A percentile compares a stretch with the other conserved stretches of the same genome.
Evolutionary conservation across 2,888 invertebrate genomes (phyloP).

Genomic region (Ennomos quercinarius): DNA sequence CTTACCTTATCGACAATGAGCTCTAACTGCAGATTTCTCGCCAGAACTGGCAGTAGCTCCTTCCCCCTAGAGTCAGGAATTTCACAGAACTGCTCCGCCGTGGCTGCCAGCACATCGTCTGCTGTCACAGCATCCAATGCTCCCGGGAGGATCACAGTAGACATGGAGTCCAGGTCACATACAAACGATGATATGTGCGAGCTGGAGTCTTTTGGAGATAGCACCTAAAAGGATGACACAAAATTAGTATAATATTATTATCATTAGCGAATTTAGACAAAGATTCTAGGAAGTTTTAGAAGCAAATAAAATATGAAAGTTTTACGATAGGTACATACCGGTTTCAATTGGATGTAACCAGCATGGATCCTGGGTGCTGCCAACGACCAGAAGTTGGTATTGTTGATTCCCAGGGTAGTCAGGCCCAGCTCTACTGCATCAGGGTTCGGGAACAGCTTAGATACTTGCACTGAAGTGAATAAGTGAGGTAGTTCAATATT

Average conservation of each 20-base stretch:
- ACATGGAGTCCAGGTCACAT: constrained; percentile 64
- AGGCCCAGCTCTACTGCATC: constrained; percentile 60
- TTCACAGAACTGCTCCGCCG: constrained; percentile 77
- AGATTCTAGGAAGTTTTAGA: no score
- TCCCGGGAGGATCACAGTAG: constrained; percentile 54
- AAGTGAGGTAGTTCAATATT: not conserved
- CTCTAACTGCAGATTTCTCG: constrained; percentile 73
- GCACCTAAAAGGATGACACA: constrained; percentile 2
- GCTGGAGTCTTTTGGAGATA: constrained; percentile 54
- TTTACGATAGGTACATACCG: constrained; percentile 52
- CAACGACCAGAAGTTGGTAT: constrained; percentile 79
- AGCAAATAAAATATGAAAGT: constrained; percentile 31
- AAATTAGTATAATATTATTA: no score
- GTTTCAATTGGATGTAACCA: constrained; percentile 65
- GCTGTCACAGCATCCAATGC: constrained; percentile 57
- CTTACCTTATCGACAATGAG: constrained; percentile 65
- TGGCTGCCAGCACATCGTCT: constrained; percentile 66
- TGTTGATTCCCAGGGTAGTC: constrained; percentile 65
- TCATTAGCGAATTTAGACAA: no score
- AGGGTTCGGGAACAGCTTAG: constrained; percentile 56
- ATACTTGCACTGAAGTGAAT: constrained; percentile 58
- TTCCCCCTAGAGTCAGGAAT: constrained; percentile 68
- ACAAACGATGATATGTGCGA: constrained; percentile 61
- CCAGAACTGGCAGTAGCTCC: constrained; percentile 66
- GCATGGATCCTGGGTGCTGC: constrained; percentile 68